A percentile compares a stretch with the other conserved stretches of the same genome.
phyloP scores from a whole-genome alignment of 2,888 invertebrate species.

The Hypercompe scribonia region DNA sequence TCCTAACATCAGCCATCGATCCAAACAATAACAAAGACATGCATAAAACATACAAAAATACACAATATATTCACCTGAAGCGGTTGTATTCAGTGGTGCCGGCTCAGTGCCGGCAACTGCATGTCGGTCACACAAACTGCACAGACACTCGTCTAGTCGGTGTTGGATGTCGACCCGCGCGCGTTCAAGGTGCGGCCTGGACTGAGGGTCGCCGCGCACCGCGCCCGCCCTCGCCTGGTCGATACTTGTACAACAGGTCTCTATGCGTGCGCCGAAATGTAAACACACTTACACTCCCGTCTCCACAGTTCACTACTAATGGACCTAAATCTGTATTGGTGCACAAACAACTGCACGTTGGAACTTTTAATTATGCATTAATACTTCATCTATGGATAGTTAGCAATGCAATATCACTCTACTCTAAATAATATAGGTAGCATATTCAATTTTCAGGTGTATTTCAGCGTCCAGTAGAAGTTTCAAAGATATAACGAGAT shows the following conservation, averaged over 20 bases:
- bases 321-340: slow-evolving; percentile 43
- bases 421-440: background rate
- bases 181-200: slow-evolving; percentile 59
- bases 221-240: slow-evolving; percentile 63
- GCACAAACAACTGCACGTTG: slow-evolving; percentile 17
- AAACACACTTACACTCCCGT: slow-evolving; percentile 46
- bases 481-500: background rate
- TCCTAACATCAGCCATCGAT: slow-evolving; percentile 18
- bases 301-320: slow-evolving; percentile 46
- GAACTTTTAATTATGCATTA: slow-evolving; percentile 11
- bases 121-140: slow-evolving; percentile 64
- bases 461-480: background rate
- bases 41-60: slow-evolving; percentile 20
- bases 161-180: slow-evolving; percentile 39
- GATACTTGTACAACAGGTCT: slow-evolving; percentile 80
- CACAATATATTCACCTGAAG: slow-evolving; percentile 64
- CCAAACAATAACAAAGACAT: slow-evolving; percentile 12
- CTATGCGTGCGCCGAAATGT: slow-evolving; percentile 76
- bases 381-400: background rate
- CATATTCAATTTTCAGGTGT: background rate
- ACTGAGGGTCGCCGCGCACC: slow-evolving; percentile 62
- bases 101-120: slow-evolving; percentile 69
- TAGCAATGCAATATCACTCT: background rate
- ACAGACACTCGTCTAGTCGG: slow-evolving; percentile 39
- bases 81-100: slow-evolving; percentile 67